These are phyloP conservation scores for Plecturocebus donacophilus DNA, from an alignment of 2,113 vertebrate species.

Conservation along the genomic window DNA sequence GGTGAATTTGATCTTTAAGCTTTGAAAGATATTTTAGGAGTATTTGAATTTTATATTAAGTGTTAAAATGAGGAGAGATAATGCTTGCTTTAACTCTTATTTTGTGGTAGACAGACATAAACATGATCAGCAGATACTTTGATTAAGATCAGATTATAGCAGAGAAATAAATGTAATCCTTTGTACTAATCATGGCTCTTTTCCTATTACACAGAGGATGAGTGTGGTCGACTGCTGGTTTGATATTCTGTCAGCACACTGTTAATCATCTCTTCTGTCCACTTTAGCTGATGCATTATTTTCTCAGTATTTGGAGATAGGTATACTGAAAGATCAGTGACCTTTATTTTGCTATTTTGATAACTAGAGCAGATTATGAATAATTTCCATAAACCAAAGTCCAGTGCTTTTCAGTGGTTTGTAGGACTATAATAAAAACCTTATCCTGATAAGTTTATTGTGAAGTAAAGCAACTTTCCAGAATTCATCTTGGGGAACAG, in stretches of 20 bases:
- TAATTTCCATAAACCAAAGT: neutral
- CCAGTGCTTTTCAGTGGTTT: neutral
- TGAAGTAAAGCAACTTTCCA: neutral
- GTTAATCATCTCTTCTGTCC: neutral
- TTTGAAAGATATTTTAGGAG: slow-evolving; percentile 17
- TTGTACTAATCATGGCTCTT: neutral
- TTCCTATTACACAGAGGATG: neutral
- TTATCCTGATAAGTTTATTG: neutral
- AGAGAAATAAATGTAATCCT: neutral
- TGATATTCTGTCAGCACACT: neutral
- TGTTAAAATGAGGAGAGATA: neutral
- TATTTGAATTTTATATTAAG: neutral
- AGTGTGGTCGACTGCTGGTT: neutral
- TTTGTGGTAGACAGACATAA: neutral
- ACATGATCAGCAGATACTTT: neutral
- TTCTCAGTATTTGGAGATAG: neutral
- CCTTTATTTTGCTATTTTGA: neutral
- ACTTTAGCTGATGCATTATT: neutral
- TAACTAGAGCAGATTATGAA: neutral
- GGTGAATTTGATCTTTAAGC: slow-evolving; percentile 34
- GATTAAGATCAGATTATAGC: neutral
- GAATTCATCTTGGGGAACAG: neutral
- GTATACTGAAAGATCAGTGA: neutral
- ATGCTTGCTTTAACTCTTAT: slow-evolving; percentile 15
- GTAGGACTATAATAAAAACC: neutral